Conservation (phyloP, 2,113 vertebrate genomes). For the Cavia aperea region DNA sequence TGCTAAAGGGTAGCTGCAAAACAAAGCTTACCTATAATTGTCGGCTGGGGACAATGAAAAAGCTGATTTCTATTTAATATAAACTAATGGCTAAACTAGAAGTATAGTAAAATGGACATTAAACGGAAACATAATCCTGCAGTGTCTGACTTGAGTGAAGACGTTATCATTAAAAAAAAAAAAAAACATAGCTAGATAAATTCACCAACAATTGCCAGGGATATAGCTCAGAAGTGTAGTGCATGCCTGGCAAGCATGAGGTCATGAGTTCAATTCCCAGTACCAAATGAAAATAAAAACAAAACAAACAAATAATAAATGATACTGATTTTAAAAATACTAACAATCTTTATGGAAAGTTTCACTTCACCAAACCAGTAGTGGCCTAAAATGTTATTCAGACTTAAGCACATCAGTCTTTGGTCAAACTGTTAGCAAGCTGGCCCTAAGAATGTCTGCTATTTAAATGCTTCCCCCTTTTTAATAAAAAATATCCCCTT, state of each 20-base stretch:
- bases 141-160: not conserved
- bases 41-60: not conserved
- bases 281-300: too few relatives aligned
- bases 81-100: not conserved
- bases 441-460: not conserved
- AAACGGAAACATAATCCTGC: not conserved
- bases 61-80: not conserved
- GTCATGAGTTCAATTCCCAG: too few relatives aligned
- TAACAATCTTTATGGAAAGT: not conserved
- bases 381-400: not conserved
- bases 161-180: not conserved
- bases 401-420: not conserved
- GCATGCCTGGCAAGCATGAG: too few relatives aligned
- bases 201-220: not conserved
- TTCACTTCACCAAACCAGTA: not conserved
- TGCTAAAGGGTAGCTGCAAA: not conserved
- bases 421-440: not conserved
- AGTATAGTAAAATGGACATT: conserved; percentile 1
- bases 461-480: not conserved
- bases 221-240: too few relatives aligned
- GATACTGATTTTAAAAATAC: too few relatives aligned
- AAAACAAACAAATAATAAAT: too few relatives aligned
- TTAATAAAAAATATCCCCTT: not conserved
- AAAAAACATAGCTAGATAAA: not conserved
- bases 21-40: not conserved